These are phyloP conservation scores for Ginglymostoma cirratum DNA, from an alignment of 2,113 vertebrate species.

Conservation along the genomic window DNA sequence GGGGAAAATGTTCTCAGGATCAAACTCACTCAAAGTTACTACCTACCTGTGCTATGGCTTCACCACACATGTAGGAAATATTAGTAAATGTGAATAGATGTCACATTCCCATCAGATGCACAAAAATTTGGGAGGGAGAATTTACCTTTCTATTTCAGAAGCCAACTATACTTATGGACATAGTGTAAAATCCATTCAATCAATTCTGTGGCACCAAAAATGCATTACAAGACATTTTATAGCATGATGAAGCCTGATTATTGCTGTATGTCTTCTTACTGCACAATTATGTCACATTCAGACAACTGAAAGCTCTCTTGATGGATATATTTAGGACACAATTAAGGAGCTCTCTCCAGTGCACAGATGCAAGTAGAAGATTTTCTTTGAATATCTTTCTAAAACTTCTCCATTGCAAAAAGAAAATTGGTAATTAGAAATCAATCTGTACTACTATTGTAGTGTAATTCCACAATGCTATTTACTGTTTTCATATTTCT, in stretches of 20 bases:
- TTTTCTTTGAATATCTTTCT: background rate
- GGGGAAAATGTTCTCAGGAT: background rate
- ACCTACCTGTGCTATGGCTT: background rate
- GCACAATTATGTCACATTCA: background rate
- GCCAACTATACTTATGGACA: constrained; percentile 1
- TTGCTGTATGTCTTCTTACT: constrained; percentile 10
- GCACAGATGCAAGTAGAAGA: background rate
- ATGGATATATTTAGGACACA: constrained; percentile 7
- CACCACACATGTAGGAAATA: background rate
- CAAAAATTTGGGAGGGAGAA: background rate
- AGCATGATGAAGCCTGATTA: background rate
- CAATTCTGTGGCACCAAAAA: constrained; percentile 15
- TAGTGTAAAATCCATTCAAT: background rate
- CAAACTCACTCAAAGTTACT: background rate
- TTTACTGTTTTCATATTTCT: background rate
- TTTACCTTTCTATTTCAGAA: background rate
- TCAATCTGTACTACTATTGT: background rate
- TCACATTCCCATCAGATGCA: background rate
- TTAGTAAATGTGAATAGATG: background rate
- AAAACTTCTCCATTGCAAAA: background rate
- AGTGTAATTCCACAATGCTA: background rate
- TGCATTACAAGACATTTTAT: background rate
- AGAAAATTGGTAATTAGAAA: background rate
- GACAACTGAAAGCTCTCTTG: constrained; percentile 28
- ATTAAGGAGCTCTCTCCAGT: constrained; percentile 9